Percentiles rank a stretch among this genome's conserved stretches.
phyloP scores from a whole-genome alignment of 2,888 invertebrate species.

The Alviniconcha strummeri region DNA sequence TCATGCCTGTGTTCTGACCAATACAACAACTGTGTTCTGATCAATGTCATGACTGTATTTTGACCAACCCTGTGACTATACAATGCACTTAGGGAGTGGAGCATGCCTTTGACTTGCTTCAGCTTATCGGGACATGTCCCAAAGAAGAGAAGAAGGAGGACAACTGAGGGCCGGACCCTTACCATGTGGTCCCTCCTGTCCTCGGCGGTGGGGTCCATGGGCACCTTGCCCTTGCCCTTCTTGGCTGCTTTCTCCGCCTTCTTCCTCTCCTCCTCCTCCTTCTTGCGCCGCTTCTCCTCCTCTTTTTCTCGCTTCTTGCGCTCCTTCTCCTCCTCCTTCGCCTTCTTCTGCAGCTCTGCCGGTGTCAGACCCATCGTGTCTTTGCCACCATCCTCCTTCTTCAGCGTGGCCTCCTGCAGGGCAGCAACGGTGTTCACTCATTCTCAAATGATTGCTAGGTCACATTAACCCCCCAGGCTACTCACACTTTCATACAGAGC shows the following conservation, averaged over 20 bases:
- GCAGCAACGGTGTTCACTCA: too few relatives aligned
- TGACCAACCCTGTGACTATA: too few relatives aligned
- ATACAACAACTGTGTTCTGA: too few relatives aligned
- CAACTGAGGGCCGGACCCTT: not conserved
- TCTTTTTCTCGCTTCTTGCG: slow-evolving; percentile 58
- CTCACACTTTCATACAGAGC: too few relatives aligned
- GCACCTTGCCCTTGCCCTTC: slow-evolving; percentile 72
- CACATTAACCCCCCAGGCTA: too few relatives aligned
- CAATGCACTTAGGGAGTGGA: too few relatives aligned
- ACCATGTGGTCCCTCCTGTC: slow-evolving; percentile 47
- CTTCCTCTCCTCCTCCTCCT: slow-evolving; percentile 46
- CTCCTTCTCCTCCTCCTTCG: slow-evolving; percentile 67
- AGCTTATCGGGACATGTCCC: too few relatives aligned
- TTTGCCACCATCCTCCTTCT: slow-evolving; percentile 26
- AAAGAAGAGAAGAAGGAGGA: too few relatives aligned
- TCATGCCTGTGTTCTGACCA: too few relatives aligned
- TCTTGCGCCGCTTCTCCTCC: slow-evolving; percentile 53
- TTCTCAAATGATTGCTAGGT: too few relatives aligned
- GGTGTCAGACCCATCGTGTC: slow-evolving; percentile 36
- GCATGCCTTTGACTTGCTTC: too few relatives aligned
- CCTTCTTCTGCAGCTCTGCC: slow-evolving; percentile 48
- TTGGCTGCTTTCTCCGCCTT: slow-evolving; percentile 35
- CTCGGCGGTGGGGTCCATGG: slow-evolving; percentile 41
- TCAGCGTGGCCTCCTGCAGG: slow-evolving; percentile 37
- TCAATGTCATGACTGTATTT: too few relatives aligned